Conservation (phyloP, 2,113 vertebrate genomes). For the Chelonoidis abingdonii region DNA sequence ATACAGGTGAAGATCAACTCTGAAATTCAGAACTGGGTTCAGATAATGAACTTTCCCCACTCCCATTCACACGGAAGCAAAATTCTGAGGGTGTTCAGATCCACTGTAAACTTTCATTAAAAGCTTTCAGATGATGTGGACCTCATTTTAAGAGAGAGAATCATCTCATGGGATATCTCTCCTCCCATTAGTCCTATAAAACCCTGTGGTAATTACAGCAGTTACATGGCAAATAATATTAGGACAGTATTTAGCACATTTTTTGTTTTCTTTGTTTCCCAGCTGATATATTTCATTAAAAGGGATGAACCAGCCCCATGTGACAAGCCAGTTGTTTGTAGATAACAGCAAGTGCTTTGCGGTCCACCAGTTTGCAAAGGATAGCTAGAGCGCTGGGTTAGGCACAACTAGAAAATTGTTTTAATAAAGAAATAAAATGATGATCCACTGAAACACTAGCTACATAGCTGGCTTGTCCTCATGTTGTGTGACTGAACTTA, state of each 20-base stretch:
- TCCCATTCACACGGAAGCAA: neutral
- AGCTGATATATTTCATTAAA: neutral
- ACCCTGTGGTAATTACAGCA: slow-evolving; percentile 36
- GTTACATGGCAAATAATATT: neutral
- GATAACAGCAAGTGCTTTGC: neutral
- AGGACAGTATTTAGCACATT: neutral
- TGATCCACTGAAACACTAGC: neutral
- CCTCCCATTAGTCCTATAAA: slow-evolving; percentile 25
- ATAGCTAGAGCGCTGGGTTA: neutral
- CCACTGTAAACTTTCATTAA: neutral
- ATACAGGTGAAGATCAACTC: neutral
- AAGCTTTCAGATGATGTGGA: neutral
- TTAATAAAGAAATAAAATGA: slow-evolving; percentile 9
- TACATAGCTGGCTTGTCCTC: neutral
- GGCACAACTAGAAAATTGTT: neutral
- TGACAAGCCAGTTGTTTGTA: neutral
- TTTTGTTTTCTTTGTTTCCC: neutral
- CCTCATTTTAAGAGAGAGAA: slow-evolving; percentile 22
- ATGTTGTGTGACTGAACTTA: slow-evolving; percentile 24
- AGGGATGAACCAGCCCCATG: slow-evolving; percentile 18
- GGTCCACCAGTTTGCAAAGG: neutral
- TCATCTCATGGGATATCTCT: neutral
- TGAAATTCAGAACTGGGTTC: neutral
- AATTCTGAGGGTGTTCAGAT: neutral
- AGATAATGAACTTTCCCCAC: neutral